phyloP scores from a whole-genome alignment of 2,113 vertebrate species.

The Halcyon malimbica region DNA sequence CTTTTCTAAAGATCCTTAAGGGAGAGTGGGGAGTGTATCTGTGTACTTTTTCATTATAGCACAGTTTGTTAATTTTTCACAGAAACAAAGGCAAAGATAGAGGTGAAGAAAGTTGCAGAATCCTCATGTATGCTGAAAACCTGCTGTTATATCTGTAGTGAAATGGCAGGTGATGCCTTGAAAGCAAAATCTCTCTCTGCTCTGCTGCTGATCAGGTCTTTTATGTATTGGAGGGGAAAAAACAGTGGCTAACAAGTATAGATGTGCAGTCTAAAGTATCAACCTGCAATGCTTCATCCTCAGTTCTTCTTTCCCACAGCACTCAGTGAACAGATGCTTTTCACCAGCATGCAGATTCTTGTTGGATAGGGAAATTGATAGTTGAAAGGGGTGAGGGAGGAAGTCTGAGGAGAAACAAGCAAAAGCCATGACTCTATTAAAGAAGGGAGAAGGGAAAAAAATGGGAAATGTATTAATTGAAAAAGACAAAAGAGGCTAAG shows the following conservation, averaged over 20 bases:
- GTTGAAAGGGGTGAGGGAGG: neutral
- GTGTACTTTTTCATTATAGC: neutral
- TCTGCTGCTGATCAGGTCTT: neutral
- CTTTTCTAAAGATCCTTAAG: neutral
- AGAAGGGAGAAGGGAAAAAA: neutral
- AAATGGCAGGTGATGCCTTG: neutral
- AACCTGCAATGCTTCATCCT: neutral
- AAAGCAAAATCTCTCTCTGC: neutral
- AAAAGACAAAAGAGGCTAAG: neutral
- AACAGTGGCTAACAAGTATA: neutral
- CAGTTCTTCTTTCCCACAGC: neutral
- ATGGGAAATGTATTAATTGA: neutral
- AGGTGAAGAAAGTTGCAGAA: neutral
- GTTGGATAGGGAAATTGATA: neutral
- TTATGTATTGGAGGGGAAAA: neutral
- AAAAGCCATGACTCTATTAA: neutral
- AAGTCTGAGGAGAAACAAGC: neutral
- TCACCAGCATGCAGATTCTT: neutral
- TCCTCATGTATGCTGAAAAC: neutral
- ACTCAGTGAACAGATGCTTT: neutral
- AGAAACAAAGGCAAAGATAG: neutral
- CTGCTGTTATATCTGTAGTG: neutral
- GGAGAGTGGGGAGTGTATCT: accelerated
- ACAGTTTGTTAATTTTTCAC: neutral
- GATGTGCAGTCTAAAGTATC: neutral